Percentiles rank a stretch among this genome's conserved stretches.
Conservation (phyloP, 2,113 vertebrate species). For the Bos indicus region DNA sequence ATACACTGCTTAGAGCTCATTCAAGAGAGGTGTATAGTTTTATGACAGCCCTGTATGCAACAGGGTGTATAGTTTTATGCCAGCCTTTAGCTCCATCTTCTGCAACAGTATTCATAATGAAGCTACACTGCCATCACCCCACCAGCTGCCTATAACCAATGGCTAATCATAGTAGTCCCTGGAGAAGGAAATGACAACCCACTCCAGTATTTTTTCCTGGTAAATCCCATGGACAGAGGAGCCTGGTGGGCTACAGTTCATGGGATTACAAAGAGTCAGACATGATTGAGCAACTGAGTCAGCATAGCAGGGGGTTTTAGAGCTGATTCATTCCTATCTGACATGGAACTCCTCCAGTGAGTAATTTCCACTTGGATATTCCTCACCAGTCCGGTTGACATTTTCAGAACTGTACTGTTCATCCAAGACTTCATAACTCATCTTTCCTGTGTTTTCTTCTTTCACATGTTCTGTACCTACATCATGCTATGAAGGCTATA, state of each 20-base stretch:
- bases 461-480: neutral
- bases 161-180: neutral
- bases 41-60: neutral
- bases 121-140: neutral
- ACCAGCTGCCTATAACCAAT: neutral
- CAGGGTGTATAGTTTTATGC: neutral
- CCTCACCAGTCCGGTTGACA: neutral
- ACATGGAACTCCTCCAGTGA: no score
- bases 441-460: neutral
- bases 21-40: neutral
- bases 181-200: neutral
- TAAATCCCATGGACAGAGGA: neutral
- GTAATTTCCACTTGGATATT: neutral
- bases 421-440: neutral
- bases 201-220: neutral
- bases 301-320: no score
- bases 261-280: neutral
- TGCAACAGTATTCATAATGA: neutral
- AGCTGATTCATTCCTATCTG: neutral
- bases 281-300: neutral
- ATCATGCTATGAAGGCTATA: neutral
- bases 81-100: neutral
- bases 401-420: neutral
- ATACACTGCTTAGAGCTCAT: neutral
- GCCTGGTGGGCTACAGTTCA: accelerated